Evolutionary conservation across 2,888 invertebrate species (phyloP).

Genomic region (Pimpla rufipes): DNA sequence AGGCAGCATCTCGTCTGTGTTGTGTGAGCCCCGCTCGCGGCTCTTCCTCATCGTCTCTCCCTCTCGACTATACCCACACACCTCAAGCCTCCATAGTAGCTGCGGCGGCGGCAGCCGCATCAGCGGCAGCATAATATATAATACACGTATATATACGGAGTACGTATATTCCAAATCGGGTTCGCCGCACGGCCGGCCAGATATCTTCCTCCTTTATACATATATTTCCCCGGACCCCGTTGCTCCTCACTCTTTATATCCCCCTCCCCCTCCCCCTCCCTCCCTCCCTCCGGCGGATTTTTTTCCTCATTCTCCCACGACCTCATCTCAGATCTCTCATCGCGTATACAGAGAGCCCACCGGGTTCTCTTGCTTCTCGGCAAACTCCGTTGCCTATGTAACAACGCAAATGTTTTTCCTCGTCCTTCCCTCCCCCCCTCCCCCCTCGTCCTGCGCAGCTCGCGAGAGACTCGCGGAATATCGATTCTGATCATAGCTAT

Average conservation of each 20-base stretch:
- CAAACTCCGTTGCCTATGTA: constrained; percentile 44
- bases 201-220: constrained; percentile 57
- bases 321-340: constrained; percentile 63
- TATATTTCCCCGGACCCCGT: constrained; percentile 39
- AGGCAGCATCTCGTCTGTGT: constrained; percentile 71
- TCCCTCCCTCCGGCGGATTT: constrained; percentile 67
- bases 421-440: background rate
- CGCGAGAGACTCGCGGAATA: constrained; percentile 53
- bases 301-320: constrained; percentile 64
- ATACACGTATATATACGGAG: constrained; percentile 46
- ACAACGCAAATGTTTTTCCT: constrained; percentile 18
- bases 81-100: constrained; percentile 51
- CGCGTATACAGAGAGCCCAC: constrained; percentile 9
- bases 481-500: constrained; percentile 69
- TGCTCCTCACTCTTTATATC: constrained; percentile 50
- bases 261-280: constrained; percentile 59
- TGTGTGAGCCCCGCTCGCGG: constrained; percentile 1
- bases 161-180: constrained; percentile 65
- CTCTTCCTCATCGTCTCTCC: constrained; percentile 61
- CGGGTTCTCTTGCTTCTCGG: constrained; percentile 40
- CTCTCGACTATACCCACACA: constrained; percentile 46
- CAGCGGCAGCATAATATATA: constrained; percentile 46
- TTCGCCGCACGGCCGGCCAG: constrained; percentile 49
- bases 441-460: constrained; percentile 14
- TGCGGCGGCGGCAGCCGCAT: no score